Conservation (phyloP, 2,797 vertebrate genomes). For the Lates japonicus region DNA sequence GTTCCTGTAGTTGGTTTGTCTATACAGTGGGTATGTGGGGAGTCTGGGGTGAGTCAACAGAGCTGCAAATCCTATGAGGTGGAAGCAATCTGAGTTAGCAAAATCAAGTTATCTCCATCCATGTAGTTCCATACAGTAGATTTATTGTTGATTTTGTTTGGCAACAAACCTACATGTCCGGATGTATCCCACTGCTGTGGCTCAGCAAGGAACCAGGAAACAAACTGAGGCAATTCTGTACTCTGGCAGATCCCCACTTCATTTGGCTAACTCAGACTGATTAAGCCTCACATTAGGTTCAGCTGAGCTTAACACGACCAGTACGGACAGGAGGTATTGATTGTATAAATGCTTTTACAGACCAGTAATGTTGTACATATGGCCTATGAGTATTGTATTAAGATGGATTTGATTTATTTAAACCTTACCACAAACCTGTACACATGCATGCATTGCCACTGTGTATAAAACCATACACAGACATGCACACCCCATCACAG, state of each 20-base stretch:
- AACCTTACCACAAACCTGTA: slow-evolving; percentile 15
- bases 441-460: slow-evolving; percentile 10
- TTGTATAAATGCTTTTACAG: not conserved
- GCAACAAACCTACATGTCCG: not conserved
- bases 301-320: not conserved
- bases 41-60: not conserved
- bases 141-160: not conserved
- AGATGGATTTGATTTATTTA: not conserved
- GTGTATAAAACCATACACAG: slow-evolving; percentile 16
- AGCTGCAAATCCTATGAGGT: not conserved
- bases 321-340: not conserved
- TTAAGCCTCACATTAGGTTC: not conserved
- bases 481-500: slow-evolving; percentile 44
- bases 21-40: not conserved
- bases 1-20: not conserved
- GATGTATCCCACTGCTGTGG: not conserved
- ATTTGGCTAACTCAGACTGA: not conserved
- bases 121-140: not conserved
- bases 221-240: not conserved
- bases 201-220: not conserved
- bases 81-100: too few species aligned
- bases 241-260: not conserved
- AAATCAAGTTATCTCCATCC: not conserved
- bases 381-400: not conserved
- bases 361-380: not conserved